Evolutionary conservation across 1,140 invertebrate species (phyloP).

Genomic region (Centruroides vittatus): DNA sequence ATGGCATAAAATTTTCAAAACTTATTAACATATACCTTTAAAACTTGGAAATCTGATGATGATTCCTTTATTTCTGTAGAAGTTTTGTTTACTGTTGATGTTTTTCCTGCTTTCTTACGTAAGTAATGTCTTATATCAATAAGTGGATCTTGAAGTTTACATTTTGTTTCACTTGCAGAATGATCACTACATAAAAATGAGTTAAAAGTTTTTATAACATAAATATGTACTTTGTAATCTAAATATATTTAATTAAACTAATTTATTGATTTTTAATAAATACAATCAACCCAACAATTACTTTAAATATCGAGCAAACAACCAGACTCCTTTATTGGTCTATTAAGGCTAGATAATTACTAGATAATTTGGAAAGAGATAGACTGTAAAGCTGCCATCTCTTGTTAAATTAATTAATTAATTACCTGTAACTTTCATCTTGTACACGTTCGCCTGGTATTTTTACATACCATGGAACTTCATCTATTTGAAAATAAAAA

Average conservation of each 20-base stretch:
- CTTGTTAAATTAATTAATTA: not conserved
- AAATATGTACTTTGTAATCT: constrained; percentile 26
- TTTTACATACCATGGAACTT: constrained; percentile 20
- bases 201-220: too few relatives aligned
- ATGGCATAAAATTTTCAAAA: too few relatives aligned
- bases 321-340: too few relatives aligned
- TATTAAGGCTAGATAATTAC: too few relatives aligned
- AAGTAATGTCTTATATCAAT: constrained; percentile 46
- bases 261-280: constrained; percentile 39
- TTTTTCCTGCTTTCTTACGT: constrained; percentile 14
- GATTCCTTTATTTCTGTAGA: too few relatives aligned
- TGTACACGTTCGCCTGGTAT: constrained; percentile 1
- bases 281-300: not conserved
- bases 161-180: constrained; percentile 4
- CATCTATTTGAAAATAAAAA: constrained; percentile 9
- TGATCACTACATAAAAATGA: too few relatives aligned
- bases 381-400: too few relatives aligned
- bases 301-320: too few relatives aligned
- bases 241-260: constrained; percentile 61
- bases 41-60: too few relatives aligned
- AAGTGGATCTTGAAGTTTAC: constrained; percentile 50
- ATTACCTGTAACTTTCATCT: not conserved
- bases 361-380: too few relatives aligned
- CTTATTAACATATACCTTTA: too few relatives aligned
- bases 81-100: too few relatives aligned